These are phyloP conservation scores for Nomada fabriciana DNA, from an alignment of 2,888 invertebrate species.

Conservation along the genomic window DNA sequence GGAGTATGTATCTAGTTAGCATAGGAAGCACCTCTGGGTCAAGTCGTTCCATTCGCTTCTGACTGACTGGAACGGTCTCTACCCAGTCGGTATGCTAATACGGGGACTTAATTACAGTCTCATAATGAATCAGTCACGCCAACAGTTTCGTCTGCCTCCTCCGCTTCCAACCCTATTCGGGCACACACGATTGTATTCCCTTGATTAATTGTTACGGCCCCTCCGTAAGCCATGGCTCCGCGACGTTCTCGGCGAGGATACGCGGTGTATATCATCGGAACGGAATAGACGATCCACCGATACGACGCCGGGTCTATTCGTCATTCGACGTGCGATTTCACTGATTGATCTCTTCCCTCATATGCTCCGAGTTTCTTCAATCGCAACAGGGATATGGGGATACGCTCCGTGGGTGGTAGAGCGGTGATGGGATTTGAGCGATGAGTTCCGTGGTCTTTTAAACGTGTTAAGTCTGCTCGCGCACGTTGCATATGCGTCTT, in stretches of 20 bases:
- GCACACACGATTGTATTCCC: conserved; percentile 67
- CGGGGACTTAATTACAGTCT: conserved; percentile 79
- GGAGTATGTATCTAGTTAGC: conserved; percentile 77
- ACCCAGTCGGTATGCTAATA: conserved; percentile 79
- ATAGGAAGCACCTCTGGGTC: conserved; percentile 75
- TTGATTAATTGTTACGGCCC: conserved; percentile 77
- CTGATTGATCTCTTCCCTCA: conserved; percentile 35
- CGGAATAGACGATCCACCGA: conserved; percentile 43
- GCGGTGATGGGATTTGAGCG: too few species aligned
- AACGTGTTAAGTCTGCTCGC: not conserved
- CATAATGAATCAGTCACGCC: conserved; percentile 81
- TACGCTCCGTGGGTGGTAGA: not conserved
- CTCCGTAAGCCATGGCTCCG: conserved; percentile 1
- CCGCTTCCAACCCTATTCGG: not conserved
- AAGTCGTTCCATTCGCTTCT: conserved; percentile 73
- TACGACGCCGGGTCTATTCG: conserved; percentile 53
- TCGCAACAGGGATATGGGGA: not conserved
- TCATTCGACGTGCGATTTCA: conserved; percentile 44
- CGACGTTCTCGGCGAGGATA: conserved; percentile 20
- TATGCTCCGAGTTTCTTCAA: conserved; percentile 18
- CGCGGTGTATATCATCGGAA: conserved; percentile 34
- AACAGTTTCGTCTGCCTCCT: conserved; percentile 35
- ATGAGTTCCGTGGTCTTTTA: not conserved
- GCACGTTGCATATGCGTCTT: not conserved
- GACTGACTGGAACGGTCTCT: conserved; percentile 43